Conservation (phyloP, 30 jellyfish, hydroid and myxozoan species). For the Morbakka virulenta region DNA sequence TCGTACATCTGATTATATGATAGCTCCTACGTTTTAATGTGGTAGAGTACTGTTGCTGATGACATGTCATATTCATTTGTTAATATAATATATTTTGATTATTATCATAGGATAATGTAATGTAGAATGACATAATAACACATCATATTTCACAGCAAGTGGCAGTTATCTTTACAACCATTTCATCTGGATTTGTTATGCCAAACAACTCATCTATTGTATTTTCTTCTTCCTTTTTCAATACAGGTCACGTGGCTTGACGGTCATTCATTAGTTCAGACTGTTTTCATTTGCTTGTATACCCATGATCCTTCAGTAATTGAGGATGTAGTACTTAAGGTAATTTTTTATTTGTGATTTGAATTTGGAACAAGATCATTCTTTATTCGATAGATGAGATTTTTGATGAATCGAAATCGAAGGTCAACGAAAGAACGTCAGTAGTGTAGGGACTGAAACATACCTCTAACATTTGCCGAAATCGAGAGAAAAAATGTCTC, state of each 20-base stretch:
- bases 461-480: too few relatives aligned
- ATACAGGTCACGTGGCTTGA: conserved; percentile 95
- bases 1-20: too few relatives aligned
- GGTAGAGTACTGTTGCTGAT: too few relatives aligned
- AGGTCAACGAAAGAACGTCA: background rate
- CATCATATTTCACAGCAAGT: background rate
- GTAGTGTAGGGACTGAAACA: too few relatives aligned
- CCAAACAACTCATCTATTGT: background rate
- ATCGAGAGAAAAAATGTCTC: too few relatives aligned
- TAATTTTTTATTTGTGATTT: conserved; percentile 20
- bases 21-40: too few relatives aligned
- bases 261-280: conserved; percentile 88
- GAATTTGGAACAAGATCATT: too few relatives aligned
- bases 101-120: too few relatives aligned
- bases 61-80: too few relatives aligned
- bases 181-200: background rate
- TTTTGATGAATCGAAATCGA: background rate
- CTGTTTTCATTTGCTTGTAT: conserved; percentile 74
- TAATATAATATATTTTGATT: too few relatives aligned
- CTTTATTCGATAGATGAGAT: background rate
- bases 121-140: background rate
- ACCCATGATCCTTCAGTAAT: conserved; percentile 73
- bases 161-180: background rate
- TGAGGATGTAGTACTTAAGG: conserved; percentile 73
- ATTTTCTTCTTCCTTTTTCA: conserved; percentile 2